A percentile compares a stretch with the other conserved stretches of the same genome.
Evolutionary conservation across 1,140 invertebrate species (phyloP).

Genomic region (Himalopsyche phryganea): DNA sequence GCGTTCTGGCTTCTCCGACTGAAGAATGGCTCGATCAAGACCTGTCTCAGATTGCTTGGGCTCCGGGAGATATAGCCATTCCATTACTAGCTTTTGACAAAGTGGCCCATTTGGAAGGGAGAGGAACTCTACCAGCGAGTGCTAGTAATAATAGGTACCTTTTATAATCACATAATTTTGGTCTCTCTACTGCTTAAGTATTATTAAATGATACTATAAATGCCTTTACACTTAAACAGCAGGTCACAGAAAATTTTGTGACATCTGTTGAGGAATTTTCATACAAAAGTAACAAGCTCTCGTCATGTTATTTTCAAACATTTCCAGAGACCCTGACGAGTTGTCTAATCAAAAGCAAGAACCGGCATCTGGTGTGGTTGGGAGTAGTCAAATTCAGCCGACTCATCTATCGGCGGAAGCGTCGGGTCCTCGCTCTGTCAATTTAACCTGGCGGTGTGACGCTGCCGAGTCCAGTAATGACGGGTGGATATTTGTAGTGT

Average conservation of each 20-base stretch:
- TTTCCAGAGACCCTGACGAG: background rate
- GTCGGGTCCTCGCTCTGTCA: constrained; percentile 17
- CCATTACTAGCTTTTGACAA: background rate
- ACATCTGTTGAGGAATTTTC: too few species aligned
- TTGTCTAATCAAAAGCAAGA: background rate
- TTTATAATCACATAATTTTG: too few species aligned
- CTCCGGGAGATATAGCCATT: constrained; percentile 30
- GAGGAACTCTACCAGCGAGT: background rate
- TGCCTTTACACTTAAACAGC: too few species aligned
- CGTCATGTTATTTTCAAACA: too few species aligned
- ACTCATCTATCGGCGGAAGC: constrained; percentile 7
- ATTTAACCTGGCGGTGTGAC: constrained; percentile 27
- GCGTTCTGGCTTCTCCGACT: constrained; percentile 40
- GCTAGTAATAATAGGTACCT: constrained; percentile 1
- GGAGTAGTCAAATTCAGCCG: background rate
- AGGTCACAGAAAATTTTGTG: too few species aligned
- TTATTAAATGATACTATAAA: too few species aligned
- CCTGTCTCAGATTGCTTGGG: constrained; percentile 44
- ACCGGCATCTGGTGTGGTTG: background rate
- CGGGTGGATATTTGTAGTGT: constrained; percentile 22
- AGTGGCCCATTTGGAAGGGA: background rate
- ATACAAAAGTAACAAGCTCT: too few species aligned
- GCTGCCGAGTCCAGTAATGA: constrained; percentile 11
- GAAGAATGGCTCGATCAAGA: constrained; percentile 43
- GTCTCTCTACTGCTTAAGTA: too few species aligned